Conservation (phyloP, 2,888 invertebrate species). For the Agrypnus murinus region DNA sequence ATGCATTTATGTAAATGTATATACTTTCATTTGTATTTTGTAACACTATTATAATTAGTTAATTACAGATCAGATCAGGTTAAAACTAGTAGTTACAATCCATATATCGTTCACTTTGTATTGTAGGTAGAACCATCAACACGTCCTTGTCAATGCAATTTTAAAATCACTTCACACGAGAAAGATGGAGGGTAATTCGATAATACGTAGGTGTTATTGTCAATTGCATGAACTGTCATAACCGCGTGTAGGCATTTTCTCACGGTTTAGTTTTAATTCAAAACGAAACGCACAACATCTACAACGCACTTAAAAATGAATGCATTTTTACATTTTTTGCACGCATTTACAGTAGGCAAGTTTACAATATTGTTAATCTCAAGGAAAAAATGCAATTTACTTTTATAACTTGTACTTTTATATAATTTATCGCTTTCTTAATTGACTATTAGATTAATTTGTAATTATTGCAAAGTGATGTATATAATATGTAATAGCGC, state of each 20-base stretch:
- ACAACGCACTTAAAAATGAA: neutral
- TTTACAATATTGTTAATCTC: neutral
- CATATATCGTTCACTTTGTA: conserved; percentile 1
- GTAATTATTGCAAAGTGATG: neutral
- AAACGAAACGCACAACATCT: conserved; percentile 4
- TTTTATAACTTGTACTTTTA: neutral
- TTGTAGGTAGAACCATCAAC: neutral
- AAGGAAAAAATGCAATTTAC: neutral
- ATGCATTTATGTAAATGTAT: conserved; percentile 47
- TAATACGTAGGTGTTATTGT: conserved; percentile 41
- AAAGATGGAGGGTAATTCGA: conserved; percentile 6
- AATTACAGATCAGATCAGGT: conserved; percentile 48
- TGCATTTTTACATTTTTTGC: neutral
- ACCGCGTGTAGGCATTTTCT: conserved; percentile 34
- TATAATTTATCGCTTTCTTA: conserved; percentile 4
- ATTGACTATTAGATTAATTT: conserved; percentile 3
- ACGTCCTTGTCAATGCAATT: neutral
- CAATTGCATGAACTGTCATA: conserved; percentile 41
- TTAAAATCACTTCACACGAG: neutral
- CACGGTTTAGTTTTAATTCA: conserved; percentile 31
- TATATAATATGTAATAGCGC: too few relatives aligned
- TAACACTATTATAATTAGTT: conserved; percentile 46
- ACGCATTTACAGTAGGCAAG: neutral
- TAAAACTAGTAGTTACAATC: conserved; percentile 30
- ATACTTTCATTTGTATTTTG: conserved; percentile 48